Evolutionary conservation across 2,888 invertebrate genomes (phyloP).

Genomic region (Laothoe populi): DNA sequence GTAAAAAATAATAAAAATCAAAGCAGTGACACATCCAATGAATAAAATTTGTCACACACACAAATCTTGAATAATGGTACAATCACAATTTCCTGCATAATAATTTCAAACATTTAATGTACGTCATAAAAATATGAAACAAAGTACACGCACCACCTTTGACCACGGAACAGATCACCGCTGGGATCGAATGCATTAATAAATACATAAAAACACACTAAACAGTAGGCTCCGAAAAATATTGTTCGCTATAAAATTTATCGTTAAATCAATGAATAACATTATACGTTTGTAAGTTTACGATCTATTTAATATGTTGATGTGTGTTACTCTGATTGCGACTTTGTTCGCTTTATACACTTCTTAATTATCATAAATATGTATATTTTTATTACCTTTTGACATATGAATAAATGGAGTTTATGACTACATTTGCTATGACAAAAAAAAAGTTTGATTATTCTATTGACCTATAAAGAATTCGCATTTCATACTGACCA

Average conservation of each 20-base stretch:
- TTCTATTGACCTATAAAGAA: background rate
- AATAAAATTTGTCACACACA: background rate
- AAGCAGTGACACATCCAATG: background rate
- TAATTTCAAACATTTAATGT: constrained; percentile 6
- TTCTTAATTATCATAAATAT: background rate
- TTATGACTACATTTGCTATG: background rate
- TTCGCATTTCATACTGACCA: no score
- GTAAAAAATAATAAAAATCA: no score
- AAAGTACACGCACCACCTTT: constrained; percentile 7
- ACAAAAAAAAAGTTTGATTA: background rate
- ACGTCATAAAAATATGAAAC: constrained; percentile 12
- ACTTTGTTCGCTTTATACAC: background rate
- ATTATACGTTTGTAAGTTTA: constrained; percentile 8
- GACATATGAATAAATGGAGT: background rate
- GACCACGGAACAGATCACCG: constrained; percentile 3
- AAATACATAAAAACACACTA: constrained; percentile 20
- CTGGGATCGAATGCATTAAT: constrained; percentile 11
- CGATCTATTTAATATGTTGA: constrained; percentile 9
- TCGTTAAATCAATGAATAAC: constrained; percentile 19
- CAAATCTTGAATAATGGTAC: constrained; percentile 4
- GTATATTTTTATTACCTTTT: background rate
- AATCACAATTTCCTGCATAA: constrained; percentile 12
- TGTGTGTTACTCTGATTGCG: background rate
- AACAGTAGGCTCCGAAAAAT: constrained; percentile 25
- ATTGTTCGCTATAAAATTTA: constrained; percentile 9